Evolutionary conservation across 1,140 invertebrate species (phyloP), one percentile per base, ranked within the genome.

Genomic region (Trissolcus basalis): DNA sequence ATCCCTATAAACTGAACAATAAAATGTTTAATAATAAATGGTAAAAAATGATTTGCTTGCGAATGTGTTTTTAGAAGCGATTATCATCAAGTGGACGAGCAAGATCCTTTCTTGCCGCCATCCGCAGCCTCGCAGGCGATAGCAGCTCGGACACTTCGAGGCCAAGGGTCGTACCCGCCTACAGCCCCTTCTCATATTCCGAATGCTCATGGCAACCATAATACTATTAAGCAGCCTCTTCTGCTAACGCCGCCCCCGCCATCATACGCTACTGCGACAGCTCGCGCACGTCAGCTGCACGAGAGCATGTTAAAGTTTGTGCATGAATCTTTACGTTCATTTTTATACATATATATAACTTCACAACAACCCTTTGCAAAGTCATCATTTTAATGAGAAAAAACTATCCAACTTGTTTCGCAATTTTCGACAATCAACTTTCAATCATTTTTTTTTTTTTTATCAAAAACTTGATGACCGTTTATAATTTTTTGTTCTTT

Each of bases 21-120:
- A 70, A 59, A 69, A 60, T 74, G 65, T 61, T 59, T 64, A 67
- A n/a, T n/a, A n/a, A n/a, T n/a, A n/a, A n/a, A n/a, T n/a, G n/a
- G n/a, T 73, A 74, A 76, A 64, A 64, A 65, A 70, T 74, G 67
- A 75, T 63, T 72, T 77, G 64, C 67, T 61, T 74, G 58, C 65
- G 54, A 77, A 72, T 83, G 82, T 83, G 83, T 90, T 91, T 76
- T 54, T 86, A 93, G 92, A 89, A 91, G 91, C 81, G 92, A 93
- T 85, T 92, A 93, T 83, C 90, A 91, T 67, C 91, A 93, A 85
- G 92, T 93, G 60, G 93, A 94, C 80, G 93, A 94, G 79, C 92
- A 92, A 79, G 93, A 94, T 85, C 92, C 93, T 39, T 93, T 92
- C 80, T 88, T 93, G 74, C 91, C 93, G 19, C 91, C 91, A 27